Conservation (phyloP, 2,113 vertebrate species). For the Uria aalge region DNA sequence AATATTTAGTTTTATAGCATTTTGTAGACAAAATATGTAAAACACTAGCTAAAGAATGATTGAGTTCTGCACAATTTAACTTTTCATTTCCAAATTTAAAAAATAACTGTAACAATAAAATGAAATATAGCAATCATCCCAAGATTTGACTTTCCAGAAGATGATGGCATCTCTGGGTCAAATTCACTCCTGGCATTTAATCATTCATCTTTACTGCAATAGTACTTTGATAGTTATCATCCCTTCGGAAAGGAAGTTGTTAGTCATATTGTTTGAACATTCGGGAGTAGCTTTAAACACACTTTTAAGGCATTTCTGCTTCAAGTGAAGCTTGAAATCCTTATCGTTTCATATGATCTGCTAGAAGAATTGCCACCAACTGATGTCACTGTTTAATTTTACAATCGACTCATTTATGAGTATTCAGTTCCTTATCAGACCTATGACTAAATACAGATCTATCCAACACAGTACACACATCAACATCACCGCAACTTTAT, state of each 20-base stretch:
- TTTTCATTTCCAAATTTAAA: neutral
- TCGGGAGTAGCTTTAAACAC: neutral
- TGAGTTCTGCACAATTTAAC: neutral
- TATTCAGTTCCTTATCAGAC: neutral
- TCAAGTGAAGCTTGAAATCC: neutral
- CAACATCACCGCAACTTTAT: neutral
- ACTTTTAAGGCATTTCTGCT: neutral
- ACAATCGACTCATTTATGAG: neutral
- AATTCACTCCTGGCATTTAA: neutral
- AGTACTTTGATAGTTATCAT: neutral
- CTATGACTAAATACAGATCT: neutral
- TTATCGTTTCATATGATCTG: neutral
- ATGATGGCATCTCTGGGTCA: neutral
- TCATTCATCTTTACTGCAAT: neutral
- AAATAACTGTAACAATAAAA: neutral
- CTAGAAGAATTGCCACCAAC: neutral
- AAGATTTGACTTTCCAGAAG: neutral
- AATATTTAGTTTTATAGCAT: neutral
- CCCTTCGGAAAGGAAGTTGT: neutral
- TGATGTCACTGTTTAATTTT: neutral
- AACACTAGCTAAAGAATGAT: neutral
- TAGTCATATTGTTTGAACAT: neutral
- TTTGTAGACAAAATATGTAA: neutral
- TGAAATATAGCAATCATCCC: neutral
- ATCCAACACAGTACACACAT: neutral